Conservation (phyloP, 2,797 vertebrate genomes). For the Periparus ater region DNA sequence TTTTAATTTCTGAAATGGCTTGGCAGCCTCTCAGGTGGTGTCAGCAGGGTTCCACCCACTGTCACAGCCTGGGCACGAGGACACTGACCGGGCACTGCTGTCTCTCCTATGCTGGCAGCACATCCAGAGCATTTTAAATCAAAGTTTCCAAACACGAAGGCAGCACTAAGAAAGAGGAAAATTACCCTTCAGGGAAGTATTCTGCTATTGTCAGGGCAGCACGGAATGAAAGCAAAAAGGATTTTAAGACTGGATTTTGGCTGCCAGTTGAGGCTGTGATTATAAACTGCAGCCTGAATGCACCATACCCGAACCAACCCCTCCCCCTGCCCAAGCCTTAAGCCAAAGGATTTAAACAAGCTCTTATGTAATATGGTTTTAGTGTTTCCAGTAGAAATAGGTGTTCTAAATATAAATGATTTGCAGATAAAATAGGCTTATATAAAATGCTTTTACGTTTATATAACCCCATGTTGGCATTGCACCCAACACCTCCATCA, state of each 20-base stretch:
- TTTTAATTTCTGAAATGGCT: background rate
- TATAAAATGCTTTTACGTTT: slow-evolving; percentile 47
- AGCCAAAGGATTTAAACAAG: slow-evolving; percentile 60
- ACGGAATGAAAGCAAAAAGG: background rate
- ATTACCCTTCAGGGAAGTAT: background rate
- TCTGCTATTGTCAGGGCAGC: background rate
- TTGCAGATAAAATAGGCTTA: slow-evolving; percentile 63
- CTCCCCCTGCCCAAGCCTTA: slow-evolving; percentile 43
- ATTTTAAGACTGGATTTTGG: background rate
- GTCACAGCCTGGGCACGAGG: background rate
- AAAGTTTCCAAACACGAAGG: background rate
- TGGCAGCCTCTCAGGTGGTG: background rate
- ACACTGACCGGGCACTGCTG: background rate
- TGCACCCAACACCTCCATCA: background rate
- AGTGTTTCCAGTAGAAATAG: slow-evolving; percentile 60
- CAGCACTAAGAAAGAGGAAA: background rate
- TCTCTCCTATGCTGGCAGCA: background rate
- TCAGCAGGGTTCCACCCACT: background rate
- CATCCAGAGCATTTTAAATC: background rate
- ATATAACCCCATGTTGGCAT: slow-evolving; percentile 12
- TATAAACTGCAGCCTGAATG: background rate
- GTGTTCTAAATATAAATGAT: slow-evolving; percentile 65
- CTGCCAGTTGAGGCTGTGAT: background rate
- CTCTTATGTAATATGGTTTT: slow-evolving; percentile 57
- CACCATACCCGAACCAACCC: background rate